phyloP scores from a whole-genome alignment of 1,140 invertebrate genomes.

The Cotesia chilonis region DNA sequence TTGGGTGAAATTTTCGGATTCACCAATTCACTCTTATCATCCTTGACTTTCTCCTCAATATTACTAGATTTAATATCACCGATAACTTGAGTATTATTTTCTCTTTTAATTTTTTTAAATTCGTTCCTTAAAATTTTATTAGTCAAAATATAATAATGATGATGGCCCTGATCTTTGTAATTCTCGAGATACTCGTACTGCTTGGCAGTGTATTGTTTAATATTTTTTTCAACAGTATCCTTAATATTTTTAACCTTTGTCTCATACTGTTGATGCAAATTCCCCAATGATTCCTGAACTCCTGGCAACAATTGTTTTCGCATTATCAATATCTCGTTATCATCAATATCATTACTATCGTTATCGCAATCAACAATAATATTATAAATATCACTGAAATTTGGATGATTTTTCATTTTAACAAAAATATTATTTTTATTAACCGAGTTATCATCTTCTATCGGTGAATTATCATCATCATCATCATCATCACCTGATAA shows the following conservation, averaged over 20 bases:
- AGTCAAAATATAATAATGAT: conserved; percentile 63
- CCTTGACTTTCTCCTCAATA: no score
- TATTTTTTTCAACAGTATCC: conserved; percentile 64
- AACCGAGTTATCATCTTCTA: no score
- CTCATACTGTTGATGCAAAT: conserved; percentile 64
- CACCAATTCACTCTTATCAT: no score
- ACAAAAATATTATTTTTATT: not conserved
- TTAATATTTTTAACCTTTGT: conserved; percentile 63
- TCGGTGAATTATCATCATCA: no score
- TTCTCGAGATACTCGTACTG: conserved; percentile 66
- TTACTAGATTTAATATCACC: not conserved
- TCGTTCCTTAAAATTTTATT: conserved; percentile 28
- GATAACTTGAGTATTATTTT: conserved; percentile 28
- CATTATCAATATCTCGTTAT: conserved; percentile 43
- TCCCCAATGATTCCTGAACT: conserved; percentile 57
- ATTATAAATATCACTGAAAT: not conserved
- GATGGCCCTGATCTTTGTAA: conserved; percentile 63
- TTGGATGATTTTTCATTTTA: not conserved
- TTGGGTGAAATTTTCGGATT: no score
- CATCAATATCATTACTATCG: conserved; percentile 12
- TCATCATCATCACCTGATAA: no score
- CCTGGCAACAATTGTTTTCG: conserved; percentile 44
- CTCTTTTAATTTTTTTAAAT: no score
- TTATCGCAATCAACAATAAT: not conserved
- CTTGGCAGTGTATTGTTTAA: conserved; percentile 64